Evolutionary conservation across 2,797 vertebrate species (phyloP).

Genomic region (Nannoperca australis): DNA sequence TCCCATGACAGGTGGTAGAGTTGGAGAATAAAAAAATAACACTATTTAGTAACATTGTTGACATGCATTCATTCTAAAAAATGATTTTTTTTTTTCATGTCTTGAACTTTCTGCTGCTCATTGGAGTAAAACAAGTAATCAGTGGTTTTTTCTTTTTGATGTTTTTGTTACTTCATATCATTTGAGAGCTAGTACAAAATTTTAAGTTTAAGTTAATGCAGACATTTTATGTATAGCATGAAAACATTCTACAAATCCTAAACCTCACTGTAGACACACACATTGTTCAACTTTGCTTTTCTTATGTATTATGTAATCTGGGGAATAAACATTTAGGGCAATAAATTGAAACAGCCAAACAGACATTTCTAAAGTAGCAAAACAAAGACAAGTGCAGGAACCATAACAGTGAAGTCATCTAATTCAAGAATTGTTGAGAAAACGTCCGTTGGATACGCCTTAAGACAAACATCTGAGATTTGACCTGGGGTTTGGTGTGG

Average conservation of each 20-base stretch:
- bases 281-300: conserved; percentile 17
- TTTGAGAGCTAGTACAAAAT: neutral
- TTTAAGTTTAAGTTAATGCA: neutral
- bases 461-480: conserved; percentile 1
- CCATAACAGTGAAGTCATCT: conserved; percentile 17
- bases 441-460: conserved; percentile 4
- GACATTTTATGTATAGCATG: neutral
- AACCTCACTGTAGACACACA: conserved; percentile 8
- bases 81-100: neutral
- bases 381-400: conserved; percentile 30
- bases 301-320: conserved; percentile 11
- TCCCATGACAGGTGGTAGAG: conserved; percentile 44
- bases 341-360: conserved; percentile 20
- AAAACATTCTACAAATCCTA: conserved; percentile 23
- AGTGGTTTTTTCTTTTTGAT: conserved; percentile 1
- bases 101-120: conserved; percentile 18
- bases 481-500: conserved; percentile 21
- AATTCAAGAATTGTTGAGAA: conserved; percentile 3
- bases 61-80: conserved; percentile 25
- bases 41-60: conserved; percentile 24
- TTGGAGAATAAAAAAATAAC: conserved; percentile 29
- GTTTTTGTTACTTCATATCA: conserved; percentile 5
- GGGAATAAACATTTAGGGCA: conserved; percentile 14
- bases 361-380: conserved; percentile 19
- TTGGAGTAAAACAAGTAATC: conserved; percentile 8